Evolutionary conservation across 2,797 vertebrate species (phyloP).

Genomic region (Fratercula arctica): DNA sequence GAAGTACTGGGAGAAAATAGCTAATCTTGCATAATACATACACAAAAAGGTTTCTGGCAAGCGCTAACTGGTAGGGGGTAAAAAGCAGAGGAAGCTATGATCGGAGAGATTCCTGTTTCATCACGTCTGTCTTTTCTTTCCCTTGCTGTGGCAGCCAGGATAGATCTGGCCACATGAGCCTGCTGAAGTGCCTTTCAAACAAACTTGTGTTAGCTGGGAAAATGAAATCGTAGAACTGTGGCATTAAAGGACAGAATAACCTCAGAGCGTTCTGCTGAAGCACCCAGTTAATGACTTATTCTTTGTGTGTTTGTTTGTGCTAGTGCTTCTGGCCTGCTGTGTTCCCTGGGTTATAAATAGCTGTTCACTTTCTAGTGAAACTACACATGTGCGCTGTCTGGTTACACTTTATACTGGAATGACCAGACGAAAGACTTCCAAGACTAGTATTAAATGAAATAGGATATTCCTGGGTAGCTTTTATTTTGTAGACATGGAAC

Average conservation of each 20-base stretch:
- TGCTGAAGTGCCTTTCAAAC: not conserved
- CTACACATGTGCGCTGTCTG: constrained; percentile 13
- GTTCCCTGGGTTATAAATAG: not conserved
- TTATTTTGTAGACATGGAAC: constrained; percentile 11
- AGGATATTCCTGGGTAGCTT: constrained; percentile 52
- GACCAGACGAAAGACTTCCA: constrained; percentile 5
- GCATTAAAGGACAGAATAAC: not conserved
- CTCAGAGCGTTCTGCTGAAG: not conserved
- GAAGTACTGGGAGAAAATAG: not conserved
- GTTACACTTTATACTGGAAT: constrained; percentile 22
- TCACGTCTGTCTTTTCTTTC: not conserved
- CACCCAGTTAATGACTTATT: not conserved
- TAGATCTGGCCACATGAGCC: not conserved
- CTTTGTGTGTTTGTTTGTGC: not conserved
- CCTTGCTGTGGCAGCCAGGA: not conserved
- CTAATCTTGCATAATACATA: not conserved
- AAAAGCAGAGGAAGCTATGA: not conserved
- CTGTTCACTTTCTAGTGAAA: not conserved
- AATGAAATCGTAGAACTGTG: not conserved
- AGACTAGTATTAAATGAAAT: constrained; percentile 41
- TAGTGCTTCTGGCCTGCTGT: not conserved
- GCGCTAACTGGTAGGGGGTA: not conserved
- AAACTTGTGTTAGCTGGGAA: not conserved
- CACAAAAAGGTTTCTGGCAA: not conserved
- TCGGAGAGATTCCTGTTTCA: not conserved